These are phyloP conservation scores for Papilio dardanus DNA, from an alignment of 1,140 invertebrate genomes.

Conservation along the genomic window DNA sequence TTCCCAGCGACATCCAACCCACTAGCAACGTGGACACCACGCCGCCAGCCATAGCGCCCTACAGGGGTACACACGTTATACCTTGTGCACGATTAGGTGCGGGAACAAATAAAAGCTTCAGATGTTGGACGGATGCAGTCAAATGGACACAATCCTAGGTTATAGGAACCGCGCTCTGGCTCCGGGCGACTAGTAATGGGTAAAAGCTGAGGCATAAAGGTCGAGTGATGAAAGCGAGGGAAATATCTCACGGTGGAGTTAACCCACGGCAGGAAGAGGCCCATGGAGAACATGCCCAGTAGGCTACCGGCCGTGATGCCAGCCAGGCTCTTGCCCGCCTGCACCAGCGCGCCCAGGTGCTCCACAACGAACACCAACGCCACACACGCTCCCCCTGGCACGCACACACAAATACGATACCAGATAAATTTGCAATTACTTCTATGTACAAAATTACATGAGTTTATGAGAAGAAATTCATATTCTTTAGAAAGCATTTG, in stretches of 20 bases:
- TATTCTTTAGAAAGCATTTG: no score
- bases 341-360: slow-evolving; percentile 86
- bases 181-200: no score
- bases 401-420: background rate
- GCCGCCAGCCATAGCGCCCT: slow-evolving; percentile 92
- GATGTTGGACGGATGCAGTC: no score
- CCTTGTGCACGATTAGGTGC: no score
- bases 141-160: no score
- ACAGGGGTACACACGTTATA: background rate
- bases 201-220: background rate
- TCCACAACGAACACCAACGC: slow-evolving; percentile 87
- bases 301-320: slow-evolving; percentile 89
- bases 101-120: no score
- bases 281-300: slow-evolving; percentile 89
- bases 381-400: slow-evolving; percentile 85
- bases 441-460: no score
- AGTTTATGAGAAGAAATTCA: no score
- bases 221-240: background rate
- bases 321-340: slow-evolving; percentile 86
- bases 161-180: no score
- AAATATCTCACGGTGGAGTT: slow-evolving; percentile 84
- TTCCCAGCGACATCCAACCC: slow-evolving; percentile 93
- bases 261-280: slow-evolving; percentile 89
- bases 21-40: slow-evolving; percentile 87
- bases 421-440: no score